Base-by-base conservation (phyloP, 2,113 vertebrate species). In the Sapayoa aenigma region DNA sequence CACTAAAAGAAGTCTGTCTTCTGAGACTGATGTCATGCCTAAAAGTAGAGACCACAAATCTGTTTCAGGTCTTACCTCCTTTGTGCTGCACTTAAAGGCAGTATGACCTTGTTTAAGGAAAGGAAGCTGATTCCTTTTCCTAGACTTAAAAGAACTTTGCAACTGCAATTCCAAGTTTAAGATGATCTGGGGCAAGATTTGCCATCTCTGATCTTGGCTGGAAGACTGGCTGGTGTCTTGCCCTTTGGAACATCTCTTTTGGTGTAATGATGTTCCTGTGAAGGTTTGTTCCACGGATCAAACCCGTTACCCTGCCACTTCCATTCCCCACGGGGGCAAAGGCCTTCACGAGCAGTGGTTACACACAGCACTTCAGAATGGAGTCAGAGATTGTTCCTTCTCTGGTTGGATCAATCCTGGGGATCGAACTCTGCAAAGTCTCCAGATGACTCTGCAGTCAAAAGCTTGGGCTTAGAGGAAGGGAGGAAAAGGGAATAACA, bases 151-250 rank as follows among this genome's bases (percentile, higher is more conserved):
- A 96, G 89, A 89, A 78, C 52, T 84, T 96, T 75, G 65, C 55
- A 78, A 87, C 65, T 89, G 68, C 47, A 75, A 63, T 95, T 87
- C 69, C 73, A 87, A 94, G 84, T 94, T 91, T 59, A 67, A 72
- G 73, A 74, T 78, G 92, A 89, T 91, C 39, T 91, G 50, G 77
- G 77, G 77, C 74, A 95, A 89, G 74, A 72, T 91, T 67, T 82
- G 31, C 66, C 65, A 75, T 50, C 89, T 95, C 93, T 94, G 89
- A 93, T 96, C 87, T 91, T 96, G 84, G 62, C 92, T 87, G 87
- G 93, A 96, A 95, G 89, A 92, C 87, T 87, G 80, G 42, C 93
- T 91, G 73, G 56, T 96, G 92, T 93, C 93, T 27, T 90, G 88
- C 90, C 87, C 96, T 94, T 84, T 81, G 78, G 91, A 94, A 81